Base-by-base conservation (phyloP, 2,113 vertebrate species). In the Anas platyrhynchos region DNA sequence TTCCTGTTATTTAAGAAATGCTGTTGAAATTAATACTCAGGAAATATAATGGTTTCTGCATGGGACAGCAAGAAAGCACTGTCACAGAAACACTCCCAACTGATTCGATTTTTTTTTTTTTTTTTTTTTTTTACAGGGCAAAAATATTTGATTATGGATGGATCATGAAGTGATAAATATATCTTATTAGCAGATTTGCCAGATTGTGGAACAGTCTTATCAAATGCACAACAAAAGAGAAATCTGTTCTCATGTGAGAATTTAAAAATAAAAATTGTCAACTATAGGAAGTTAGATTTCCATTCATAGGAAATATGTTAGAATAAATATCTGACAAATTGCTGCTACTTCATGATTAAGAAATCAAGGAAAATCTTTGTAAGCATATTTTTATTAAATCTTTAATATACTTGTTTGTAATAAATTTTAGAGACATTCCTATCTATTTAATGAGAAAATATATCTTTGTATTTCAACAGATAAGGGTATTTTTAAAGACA, bases 121-220 rank as follows among this genome's bases (percentile, higher is more conserved):
- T 34, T 76, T 82, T 21, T 3, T 34, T 76, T 82, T 21, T 59
- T 6, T 21, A 6, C 0, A 0, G 5, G 25, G 43, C n/a, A 50
- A 31, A 79, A 59, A 41, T 8, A 3, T 55, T 8, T 32, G 55
- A 52, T 83, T 79, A 46, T 5, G 36, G 18, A 66, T 15, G 73
- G 14, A 52, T 56, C 15, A 26, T n/a, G 4, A 66, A 66, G 16
- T 31, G 10, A 62, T 32, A 75, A 9, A 16, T 59, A 5, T 2
- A 27, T 56, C 79, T 77, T 52, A 52, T n/a, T 23, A 36, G 5
- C 13, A 83, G 16, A 46, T 86, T 89, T 86, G 15, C 12, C 16
- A 56, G 46, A 48, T 34, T 1, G 1, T 38, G 20, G 13, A 86
- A 52, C 43, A 52, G 3, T 48, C 36, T 48, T 52, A 77, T 8